Base-by-base conservation (phyloP, 2,113 vertebrate genomes). In the Carettochelys insculpta region DNA sequence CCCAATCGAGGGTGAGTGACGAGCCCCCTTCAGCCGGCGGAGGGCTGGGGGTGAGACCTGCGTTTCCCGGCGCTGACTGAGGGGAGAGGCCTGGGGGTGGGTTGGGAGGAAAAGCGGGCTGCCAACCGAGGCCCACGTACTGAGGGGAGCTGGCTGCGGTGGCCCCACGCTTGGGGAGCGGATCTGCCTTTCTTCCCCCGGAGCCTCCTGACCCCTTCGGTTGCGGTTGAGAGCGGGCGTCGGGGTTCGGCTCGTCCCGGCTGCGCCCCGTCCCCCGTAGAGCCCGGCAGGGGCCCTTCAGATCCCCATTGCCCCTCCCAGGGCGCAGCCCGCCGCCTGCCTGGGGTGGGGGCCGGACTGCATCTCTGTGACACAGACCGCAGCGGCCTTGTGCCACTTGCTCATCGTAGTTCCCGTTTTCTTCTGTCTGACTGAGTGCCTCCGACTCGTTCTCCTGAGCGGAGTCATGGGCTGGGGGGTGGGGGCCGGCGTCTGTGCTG, bases 1-100 rank as follows among this genome's bases (percentile, higher is more conserved):
- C 99, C 99, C 6, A 99, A 99, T 96, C 98, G 98, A 95, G 99
- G 99, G 99, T 99, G 90, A 98, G 99, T 98, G 93, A 20, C 29
- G 29, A 61, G 38, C 65, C 27, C 54, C 27, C 54, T 11, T 31
- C 27, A 5, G 3, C 45, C 24, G 61, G 29, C 20, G 14, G 56
- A 43, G 29, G 2, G 51, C 31, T 8, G 29, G 13, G 14, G 2
- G 56, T 6, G 51, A 19, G 51, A 19, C 6, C 19, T 9, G 52
- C 52, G 52, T 53, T 61, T 14, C 58, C 31, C 58, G 3, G 3
- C 58, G 12, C 31, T 34, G 58, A 34, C 58, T 61, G 31, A 31
- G 27, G 56, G 38, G 17, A 6, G 43, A 17, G 45, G 45, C n/a
- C n/a, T 2, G 20, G 5, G 13, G 4, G 54, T 10, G 27, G 34